Evolutionary conservation across 2,797 vertebrate species (phyloP), one percentile per base, ranked within the genome.

Genomic region (Chelonia mydas): DNA sequence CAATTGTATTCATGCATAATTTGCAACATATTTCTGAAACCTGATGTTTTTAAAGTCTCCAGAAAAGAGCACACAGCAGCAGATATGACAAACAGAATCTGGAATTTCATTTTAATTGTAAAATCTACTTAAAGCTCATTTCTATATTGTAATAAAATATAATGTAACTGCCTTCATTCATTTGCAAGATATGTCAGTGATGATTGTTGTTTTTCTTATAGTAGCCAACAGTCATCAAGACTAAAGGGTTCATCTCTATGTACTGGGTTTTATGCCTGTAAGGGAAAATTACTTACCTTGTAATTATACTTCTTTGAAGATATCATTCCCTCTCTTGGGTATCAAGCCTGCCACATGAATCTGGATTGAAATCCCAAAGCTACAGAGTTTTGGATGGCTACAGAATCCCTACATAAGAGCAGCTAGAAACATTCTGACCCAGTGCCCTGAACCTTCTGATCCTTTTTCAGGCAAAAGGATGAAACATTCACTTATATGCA

Each of bases 51-150:
- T 27, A 72, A 25, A 17, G 37, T 28, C 25, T 21, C 59, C 68
- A 90, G 79, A 83, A 84, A 55, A 50, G 21, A 80, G 50, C 76
- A 31, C 28, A 59, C 33, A 21, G 37, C 54, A 77, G 28, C 23
- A 78, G 86, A 28, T 37, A 68, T 27, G 41, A 76, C 25, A 76
- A 27, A 65, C 5, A 31, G 54, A 87, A 84, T 50, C 41, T 53
- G 78, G 57, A 83, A 13, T 50, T 74, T 80, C 72, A 78, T 91
- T 84, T 88, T 92, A 88, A 74, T 81, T 92, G 85, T 54, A 78
- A 91, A 87, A 78, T 45, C 41, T 57, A 87, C 61, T 88, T 76
- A 74, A 53, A 74, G 47, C 47, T 74, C 77, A 80, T 88, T 88
- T 88, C 59, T 82, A 76, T 72, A 47, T 72, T 81, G 53, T 88